Conservation (phyloP, 2,888 invertebrate species). For the Chironomus tentans region DNA sequence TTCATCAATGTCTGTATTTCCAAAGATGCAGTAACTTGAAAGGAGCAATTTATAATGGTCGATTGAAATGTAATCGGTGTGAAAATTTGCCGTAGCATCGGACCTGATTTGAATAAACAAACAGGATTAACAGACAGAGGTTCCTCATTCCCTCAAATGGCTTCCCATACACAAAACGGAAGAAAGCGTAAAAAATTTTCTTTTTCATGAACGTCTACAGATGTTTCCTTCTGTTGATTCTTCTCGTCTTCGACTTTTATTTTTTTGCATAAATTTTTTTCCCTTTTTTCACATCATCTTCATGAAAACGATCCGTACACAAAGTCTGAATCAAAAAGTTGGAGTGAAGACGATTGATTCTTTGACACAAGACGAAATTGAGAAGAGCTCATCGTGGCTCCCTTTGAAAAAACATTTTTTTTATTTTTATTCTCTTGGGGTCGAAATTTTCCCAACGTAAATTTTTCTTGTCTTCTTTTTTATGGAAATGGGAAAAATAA, state of each 20-base stretch:
- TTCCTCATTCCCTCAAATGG: background rate
- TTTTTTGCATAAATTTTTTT: background rate
- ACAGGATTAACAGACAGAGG: constrained; percentile 12
- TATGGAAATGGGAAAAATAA: background rate
- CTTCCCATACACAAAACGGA: background rate
- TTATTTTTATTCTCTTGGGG: background rate
- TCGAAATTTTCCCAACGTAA: background rate
- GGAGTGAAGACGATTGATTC: constrained; percentile 16
- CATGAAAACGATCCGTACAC: background rate
- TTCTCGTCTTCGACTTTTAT: background rate
- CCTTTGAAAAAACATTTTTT: background rate
- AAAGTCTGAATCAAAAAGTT: background rate
- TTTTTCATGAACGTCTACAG: constrained; percentile 8
- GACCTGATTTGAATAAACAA: constrained; percentile 27
- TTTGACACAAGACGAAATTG: constrained; percentile 22
- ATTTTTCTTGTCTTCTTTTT: too few species aligned
- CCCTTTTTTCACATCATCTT: background rate
- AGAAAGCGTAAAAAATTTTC: background rate
- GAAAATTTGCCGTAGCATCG: constrained; percentile 25
- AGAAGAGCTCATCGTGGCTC: background rate
- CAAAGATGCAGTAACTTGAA: background rate
- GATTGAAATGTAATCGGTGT: constrained; percentile 27
- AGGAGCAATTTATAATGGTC: constrained; percentile 25
- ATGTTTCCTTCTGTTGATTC: constrained; percentile 1
- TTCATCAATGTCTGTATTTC: background rate